phyloP scores from a whole-genome alignment of 2,888 invertebrate genomes.

The Drosophila dives region DNA sequence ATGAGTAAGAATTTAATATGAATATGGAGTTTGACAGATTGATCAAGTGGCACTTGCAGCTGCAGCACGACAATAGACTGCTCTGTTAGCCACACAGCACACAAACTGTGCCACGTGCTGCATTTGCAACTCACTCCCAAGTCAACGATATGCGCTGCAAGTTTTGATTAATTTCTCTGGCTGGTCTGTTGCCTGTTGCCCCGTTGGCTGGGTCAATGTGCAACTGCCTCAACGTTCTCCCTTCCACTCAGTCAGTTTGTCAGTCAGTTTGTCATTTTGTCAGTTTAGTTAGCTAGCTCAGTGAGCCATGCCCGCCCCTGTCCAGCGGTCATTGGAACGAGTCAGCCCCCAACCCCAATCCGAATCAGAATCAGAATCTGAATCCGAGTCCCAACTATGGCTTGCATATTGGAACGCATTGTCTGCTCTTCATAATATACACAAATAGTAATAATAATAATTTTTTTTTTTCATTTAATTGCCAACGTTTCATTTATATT shows the following conservation, averaged over 20 bases:
- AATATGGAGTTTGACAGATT: slow-evolving; percentile 22
- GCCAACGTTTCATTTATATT: slow-evolving; percentile 80
- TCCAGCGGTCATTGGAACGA: slow-evolving; percentile 41
- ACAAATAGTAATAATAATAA: slow-evolving; percentile 50
- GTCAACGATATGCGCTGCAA: slow-evolving; percentile 52
- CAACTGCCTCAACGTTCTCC: slow-evolving; percentile 22
- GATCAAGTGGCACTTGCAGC: slow-evolving; percentile 12
- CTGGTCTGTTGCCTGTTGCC: slow-evolving; percentile 9
- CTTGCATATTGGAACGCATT: slow-evolving; percentile 32
- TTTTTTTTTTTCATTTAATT: slow-evolving; percentile 64
- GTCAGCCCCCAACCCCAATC: not conserved
- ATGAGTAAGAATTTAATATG: not conserved
- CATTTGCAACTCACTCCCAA: slow-evolving; percentile 4
- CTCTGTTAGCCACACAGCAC: slow-evolving; percentile 16
- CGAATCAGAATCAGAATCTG: not conserved
- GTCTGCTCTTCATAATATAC: slow-evolving; percentile 28
- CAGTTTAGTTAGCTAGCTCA: slow-evolving; percentile 32
- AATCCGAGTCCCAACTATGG: not conserved
- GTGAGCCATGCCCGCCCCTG: slow-evolving; percentile 46
- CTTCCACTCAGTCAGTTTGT: not conserved
- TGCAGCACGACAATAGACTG: slow-evolving; percentile 22
- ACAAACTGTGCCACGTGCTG: slow-evolving; percentile 60
- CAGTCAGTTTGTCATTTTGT: not conserved
- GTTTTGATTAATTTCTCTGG: slow-evolving; percentile 60
- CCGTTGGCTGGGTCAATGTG: slow-evolving; percentile 48